A percentile compares a stretch with the other conserved stretches of the same genome.
phyloP scores from a whole-genome alignment of 2,113 vertebrate species.

The Pedionomus torquatus region DNA sequence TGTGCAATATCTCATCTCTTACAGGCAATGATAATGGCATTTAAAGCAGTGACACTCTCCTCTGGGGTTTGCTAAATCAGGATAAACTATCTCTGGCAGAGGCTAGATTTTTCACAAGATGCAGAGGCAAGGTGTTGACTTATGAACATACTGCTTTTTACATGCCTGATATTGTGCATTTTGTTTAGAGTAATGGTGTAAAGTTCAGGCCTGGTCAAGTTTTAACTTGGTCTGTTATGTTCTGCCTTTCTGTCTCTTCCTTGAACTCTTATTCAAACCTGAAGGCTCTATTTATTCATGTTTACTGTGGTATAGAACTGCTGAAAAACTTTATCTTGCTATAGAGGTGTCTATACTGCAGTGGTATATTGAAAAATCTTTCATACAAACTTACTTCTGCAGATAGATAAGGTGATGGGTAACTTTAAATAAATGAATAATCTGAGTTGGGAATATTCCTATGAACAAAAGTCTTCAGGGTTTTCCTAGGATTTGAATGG shows the following conservation, averaged over 20 bases:
- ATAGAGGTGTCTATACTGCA: neutral
- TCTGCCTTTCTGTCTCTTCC: neutral
- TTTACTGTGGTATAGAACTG: neutral
- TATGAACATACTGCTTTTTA: neutral
- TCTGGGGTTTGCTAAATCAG: neutral
- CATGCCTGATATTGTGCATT: neutral
- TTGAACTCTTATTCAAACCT: neutral
- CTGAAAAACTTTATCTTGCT: neutral
- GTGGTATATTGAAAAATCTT: neutral
- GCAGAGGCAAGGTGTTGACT: neutral
- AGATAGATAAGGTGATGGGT: neutral
- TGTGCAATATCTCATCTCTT: neutral
- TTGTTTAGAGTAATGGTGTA: neutral
- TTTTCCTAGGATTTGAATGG: neutral
- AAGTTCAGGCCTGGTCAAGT: neutral
- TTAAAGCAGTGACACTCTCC: neutral
- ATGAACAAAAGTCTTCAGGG: neutral
- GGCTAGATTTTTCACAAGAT: neutral
- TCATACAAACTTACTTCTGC: neutral
- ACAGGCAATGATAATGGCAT: neutral
- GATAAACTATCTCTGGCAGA: neutral
- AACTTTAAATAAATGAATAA: constrained; percentile 45
- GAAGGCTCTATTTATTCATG: neutral
- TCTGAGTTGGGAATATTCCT: neutral
- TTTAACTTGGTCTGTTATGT: neutral